Evolutionary conservation across 1,140 invertebrate species (phyloP).

Genomic region (Pinna nobilis): DNA sequence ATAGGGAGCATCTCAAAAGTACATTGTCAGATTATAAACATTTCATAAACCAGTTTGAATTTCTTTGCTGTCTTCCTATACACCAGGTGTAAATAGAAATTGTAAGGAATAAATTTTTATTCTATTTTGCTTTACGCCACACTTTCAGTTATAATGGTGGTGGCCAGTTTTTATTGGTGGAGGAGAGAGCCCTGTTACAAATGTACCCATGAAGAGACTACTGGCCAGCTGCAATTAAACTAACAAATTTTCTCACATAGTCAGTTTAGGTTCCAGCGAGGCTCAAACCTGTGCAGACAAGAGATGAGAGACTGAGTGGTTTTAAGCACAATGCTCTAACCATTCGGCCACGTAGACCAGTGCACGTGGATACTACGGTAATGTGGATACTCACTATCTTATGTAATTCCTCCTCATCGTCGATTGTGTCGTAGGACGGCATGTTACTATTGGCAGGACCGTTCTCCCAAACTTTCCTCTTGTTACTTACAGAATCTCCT

Average conservation of each 20-base stretch:
- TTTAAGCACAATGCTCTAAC: background rate
- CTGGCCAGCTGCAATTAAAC: too few species aligned
- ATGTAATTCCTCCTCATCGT: constrained; percentile 64
- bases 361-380: background rate
- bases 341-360: background rate
- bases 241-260: background rate
- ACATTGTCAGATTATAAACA: too few species aligned
- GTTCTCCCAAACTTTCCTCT: background rate
- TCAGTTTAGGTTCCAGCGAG: background rate
- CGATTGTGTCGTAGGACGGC: constrained; percentile 55
- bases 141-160: too few species aligned
- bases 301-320: background rate
- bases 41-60: too few species aligned
- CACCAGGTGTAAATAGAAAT: too few species aligned
- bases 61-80: too few species aligned
- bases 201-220: too few species aligned
- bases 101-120: too few species aligned
- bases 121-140: too few species aligned
- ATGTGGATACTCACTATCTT: constrained; percentile 52
- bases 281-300: background rate
- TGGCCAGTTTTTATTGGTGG: background rate
- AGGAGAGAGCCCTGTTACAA: background rate
- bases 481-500: background rate
- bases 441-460: constrained; percentile 33
- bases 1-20: too few species aligned